Conservation (phyloP, 2,113 vertebrate species). For the Connochaetes taurinus region DNA sequence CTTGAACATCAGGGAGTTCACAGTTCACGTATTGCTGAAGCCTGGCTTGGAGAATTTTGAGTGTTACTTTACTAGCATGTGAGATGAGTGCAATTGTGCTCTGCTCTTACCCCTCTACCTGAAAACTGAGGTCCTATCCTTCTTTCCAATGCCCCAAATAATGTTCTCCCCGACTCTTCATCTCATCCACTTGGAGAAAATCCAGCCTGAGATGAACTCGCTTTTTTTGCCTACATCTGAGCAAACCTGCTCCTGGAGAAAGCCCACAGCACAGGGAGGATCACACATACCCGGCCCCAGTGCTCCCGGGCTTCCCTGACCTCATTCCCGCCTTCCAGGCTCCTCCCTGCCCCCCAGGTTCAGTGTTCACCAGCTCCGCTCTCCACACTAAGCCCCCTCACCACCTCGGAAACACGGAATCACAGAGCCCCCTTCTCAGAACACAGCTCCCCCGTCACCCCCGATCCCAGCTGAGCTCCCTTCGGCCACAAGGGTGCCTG, state of each 20-base stretch:
- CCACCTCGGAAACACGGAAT: background rate
- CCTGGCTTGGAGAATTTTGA: too few species aligned
- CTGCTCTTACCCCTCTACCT: background rate
- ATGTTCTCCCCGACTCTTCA: too few species aligned
- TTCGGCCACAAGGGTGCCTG: background rate
- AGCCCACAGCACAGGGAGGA: background rate
- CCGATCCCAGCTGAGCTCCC: rapidly evolving
- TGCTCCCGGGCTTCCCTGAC: background rate
- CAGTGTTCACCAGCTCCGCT: background rate
- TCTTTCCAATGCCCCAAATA: too few species aligned
- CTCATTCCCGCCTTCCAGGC: too few species aligned
- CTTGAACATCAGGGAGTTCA: too few species aligned
- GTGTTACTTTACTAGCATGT: too few species aligned
- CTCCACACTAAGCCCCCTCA: background rate
- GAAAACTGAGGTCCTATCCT: rapidly evolving
- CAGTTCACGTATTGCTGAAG: too few species aligned
- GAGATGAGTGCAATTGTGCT: background rate
- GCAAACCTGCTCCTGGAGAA: background rate
- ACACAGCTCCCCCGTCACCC: rapidly evolving
- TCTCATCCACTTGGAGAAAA: background rate
- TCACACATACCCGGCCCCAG: rapidly evolving
- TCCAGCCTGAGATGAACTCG: background rate
- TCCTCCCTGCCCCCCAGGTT: rapidly evolving
- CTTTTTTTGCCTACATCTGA: background rate
- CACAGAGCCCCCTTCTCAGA: background rate